Base-by-base conservation (phyloP, 2,888 invertebrate species). In the Stomorhina lunata region DNA sequence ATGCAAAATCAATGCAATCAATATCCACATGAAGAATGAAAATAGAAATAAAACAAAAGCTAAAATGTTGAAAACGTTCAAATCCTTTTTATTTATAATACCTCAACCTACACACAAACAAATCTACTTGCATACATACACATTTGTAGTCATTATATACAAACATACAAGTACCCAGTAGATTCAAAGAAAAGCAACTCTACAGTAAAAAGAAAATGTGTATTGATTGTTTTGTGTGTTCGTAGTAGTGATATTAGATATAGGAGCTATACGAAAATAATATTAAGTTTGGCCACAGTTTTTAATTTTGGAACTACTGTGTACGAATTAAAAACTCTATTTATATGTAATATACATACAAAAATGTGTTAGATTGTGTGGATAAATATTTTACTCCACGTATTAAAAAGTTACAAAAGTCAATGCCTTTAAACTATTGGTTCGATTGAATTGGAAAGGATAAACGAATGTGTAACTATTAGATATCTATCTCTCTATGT, bases 1-100 rank as follows among this genome's bases (percentile, higher is more conserved):
- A 81, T 77, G 55, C 66, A 77, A 81, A 81, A 77, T 77, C 77
- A 77, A 72, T 73, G 77, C 55, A 77, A 76, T 81, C 68, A 77
- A 81, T 81, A 77, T 50, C 22, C 25, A 50, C 6, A 20, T 17
- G 17, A 4, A 20, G 2, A 45, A 17, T 15, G 2, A 15, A 45
- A 4, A 5, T 2, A 25, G 34, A 25, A n/a, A 37, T 37, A 68
- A 37, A n/a, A 29, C 10, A 61, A 43, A 71, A 63, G 17, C 17
- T 12, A 15, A 37, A 72, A 66, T 22, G 66, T 43, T 53, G 71
- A 66, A 80, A 81, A 40, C 22, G 25, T 71, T 53, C 20, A n/a
- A 71, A 57, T 22, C 37, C 34, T 68, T 53, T 53, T 15, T 53
- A 48, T 48, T 57, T 66, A 17, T 29, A 25, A 15, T 22, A 20